Evolutionary conservation across 2,113 vertebrate genomes (phyloP).

Genomic region (Pseudorectes ferrugineus): DNA sequence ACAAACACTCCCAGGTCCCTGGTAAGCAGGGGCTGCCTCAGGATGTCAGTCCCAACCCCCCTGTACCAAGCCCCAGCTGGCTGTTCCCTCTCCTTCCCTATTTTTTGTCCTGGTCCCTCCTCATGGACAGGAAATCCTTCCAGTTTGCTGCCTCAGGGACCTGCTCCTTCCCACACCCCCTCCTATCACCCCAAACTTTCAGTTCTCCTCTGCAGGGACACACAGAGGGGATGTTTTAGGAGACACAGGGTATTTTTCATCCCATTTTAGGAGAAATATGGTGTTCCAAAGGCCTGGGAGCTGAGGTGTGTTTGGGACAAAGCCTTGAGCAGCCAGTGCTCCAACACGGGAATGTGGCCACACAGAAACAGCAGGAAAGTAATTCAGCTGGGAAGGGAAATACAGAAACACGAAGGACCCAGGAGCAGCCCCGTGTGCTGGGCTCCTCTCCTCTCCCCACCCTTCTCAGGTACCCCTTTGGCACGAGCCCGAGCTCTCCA

Average conservation of each 20-base stretch:
- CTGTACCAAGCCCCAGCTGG: neutral
- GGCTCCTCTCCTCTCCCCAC: neutral
- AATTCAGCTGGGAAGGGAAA: neutral
- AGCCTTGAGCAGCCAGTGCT: neutral
- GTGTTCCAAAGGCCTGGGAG: neutral
- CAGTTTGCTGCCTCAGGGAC: neutral
- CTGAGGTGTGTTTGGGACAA: neutral
- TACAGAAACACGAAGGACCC: neutral
- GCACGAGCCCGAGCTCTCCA: neutral
- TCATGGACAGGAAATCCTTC: fast-evolving
- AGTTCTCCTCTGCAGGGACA: neutral
- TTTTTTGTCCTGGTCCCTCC: neutral
- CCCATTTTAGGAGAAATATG: neutral
- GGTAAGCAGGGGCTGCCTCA: neutral
- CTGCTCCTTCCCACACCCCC: neutral
- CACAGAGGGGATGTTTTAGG: fast-evolving
- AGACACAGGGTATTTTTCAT: neutral
- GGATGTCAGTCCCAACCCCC: neutral
- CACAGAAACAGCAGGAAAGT: fast-evolving
- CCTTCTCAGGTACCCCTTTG: neutral
- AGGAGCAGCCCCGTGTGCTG: fast-evolving
- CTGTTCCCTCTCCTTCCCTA: neutral
- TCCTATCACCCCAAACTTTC: neutral
- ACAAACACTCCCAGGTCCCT: neutral
- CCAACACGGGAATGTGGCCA: neutral